These are phyloP conservation scores for Halotydeus destructor DNA, from an alignment of 1,140 invertebrate species.

Conservation along the genomic window DNA sequence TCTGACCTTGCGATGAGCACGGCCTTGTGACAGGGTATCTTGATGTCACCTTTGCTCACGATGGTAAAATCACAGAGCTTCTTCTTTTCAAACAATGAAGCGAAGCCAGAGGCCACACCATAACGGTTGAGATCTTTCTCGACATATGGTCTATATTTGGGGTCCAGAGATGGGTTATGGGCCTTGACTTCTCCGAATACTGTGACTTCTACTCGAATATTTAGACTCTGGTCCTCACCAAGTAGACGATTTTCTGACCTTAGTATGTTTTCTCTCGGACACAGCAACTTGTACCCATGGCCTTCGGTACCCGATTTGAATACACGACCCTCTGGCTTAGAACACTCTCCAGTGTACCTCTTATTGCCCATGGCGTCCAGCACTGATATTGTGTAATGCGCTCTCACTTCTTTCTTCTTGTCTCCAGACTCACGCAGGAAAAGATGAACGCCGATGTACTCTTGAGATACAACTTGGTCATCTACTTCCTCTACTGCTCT, in stretches of 20 bases:
- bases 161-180: neutral
- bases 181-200: constrained; percentile 1
- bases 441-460: constrained; percentile 5
- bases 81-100: neutral
- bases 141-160: neutral
- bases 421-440: constrained; percentile 2
- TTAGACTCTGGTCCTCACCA: neutral
- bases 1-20: constrained; percentile 5
- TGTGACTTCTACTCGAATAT: constrained; percentile 2
- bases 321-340: neutral
- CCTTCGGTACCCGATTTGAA: constrained; percentile 6
- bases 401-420: constrained; percentile 1
- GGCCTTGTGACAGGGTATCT: constrained; percentile 6
- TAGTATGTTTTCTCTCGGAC: neutral
- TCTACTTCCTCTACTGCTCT: neutral
- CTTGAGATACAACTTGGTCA: no score
- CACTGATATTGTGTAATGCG: constrained; percentile 1
- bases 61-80: neutral
- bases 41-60: neutral
- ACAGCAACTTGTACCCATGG: constrained; percentile 3
- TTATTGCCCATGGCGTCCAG: constrained; percentile 1
- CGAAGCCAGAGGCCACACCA: neutral
- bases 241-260: constrained; percentile 1
- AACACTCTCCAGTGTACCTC: constrained; percentile 5
- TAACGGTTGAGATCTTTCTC: neutral